Percentiles rank a stretch among this genome's conserved stretches.
phyloP scores from a whole-genome alignment of 2,797 vertebrate genomes.

The Thalassophryne amazonica region DNA sequence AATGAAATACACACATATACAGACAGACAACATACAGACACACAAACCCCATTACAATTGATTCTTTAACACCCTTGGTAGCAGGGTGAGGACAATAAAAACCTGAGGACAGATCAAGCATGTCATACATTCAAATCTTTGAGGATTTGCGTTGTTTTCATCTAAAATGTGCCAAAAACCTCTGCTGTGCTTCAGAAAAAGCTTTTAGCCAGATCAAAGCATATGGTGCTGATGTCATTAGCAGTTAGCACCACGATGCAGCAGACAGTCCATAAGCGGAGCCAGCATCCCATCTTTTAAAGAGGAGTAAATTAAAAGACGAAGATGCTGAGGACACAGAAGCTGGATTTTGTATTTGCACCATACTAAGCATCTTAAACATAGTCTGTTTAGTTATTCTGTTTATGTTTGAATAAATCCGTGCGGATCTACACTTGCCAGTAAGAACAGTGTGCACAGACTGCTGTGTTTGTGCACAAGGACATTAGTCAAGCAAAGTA shows the following conservation, averaged over 20 bases:
- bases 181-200: slow-evolving; percentile 21
- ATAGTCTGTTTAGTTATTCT: slow-evolving; percentile 35
- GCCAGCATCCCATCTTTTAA: slow-evolving; percentile 23
- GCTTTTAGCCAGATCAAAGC: slow-evolving; percentile 59
- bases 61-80: too few relatives aligned
- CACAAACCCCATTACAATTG: too few relatives aligned
- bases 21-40: too few relatives aligned
- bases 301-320: slow-evolving; percentile 1
- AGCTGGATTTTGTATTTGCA: slow-evolving; percentile 29
- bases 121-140: background rate
- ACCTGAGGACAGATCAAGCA: background rate
- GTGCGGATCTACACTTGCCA: slow-evolving; percentile 47
- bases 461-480: slow-evolving; percentile 36
- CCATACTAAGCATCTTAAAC: slow-evolving; percentile 35
- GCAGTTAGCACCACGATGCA: slow-evolving; percentile 38
- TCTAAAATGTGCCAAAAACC: slow-evolving; percentile 37
- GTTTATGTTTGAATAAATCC: slow-evolving; percentile 48
- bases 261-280: slow-evolving; percentile 35
- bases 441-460: slow-evolving; percentile 26
- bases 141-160: slow-evolving; percentile 10
- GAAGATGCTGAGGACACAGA: slow-evolving; percentile 1
- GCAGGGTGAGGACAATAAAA: background rate
- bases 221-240: slow-evolving; percentile 43
- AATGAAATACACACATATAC: too few relatives aligned
- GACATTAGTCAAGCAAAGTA: slow-evolving; percentile 41